Evolutionary conservation across 2,888 invertebrate genomes (phyloP).

Genomic region (Nomada hirtipes): DNA sequence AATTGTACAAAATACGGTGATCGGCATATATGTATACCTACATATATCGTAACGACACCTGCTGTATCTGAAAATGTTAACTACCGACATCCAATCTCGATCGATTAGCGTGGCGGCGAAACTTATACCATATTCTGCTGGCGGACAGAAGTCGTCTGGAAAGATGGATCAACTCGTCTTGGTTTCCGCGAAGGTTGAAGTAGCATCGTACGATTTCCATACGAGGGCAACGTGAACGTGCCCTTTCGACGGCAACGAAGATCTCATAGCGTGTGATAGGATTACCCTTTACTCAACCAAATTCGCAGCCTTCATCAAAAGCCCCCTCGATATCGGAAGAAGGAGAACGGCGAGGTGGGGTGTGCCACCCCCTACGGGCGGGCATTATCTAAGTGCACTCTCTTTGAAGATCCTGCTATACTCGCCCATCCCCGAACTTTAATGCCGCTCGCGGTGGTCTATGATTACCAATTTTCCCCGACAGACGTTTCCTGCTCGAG

Average conservation of each 20-base stretch:
- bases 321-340: constrained; percentile 79
- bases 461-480: constrained; percentile 84
- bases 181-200: constrained; percentile 43
- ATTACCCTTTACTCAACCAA: constrained; percentile 84
- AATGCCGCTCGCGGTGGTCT: constrained; percentile 83
- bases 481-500: constrained; percentile 81
- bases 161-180: constrained; percentile 24
- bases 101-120: too few relatives aligned
- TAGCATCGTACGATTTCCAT: constrained; percentile 44
- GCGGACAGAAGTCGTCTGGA: constrained; percentile 2
- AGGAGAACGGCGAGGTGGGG: constrained; percentile 58
- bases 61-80: too few relatives aligned
- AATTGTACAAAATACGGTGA: too few relatives aligned
- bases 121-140: not conserved
- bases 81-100: too few relatives aligned
- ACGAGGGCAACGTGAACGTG: constrained; percentile 43
- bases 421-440: constrained; percentile 80
- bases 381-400: constrained; percentile 85
- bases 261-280: constrained; percentile 83
- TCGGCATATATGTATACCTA: too few relatives aligned
- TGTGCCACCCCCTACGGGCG: constrained; percentile 70
- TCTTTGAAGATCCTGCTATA: constrained; percentile 82
- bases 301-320: constrained; percentile 84
- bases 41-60: too few relatives aligned
- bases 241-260: constrained; percentile 71